phyloP scores from a whole-genome alignment of 2,113 vertebrate species.

The Catharus fuscescens region DNA sequence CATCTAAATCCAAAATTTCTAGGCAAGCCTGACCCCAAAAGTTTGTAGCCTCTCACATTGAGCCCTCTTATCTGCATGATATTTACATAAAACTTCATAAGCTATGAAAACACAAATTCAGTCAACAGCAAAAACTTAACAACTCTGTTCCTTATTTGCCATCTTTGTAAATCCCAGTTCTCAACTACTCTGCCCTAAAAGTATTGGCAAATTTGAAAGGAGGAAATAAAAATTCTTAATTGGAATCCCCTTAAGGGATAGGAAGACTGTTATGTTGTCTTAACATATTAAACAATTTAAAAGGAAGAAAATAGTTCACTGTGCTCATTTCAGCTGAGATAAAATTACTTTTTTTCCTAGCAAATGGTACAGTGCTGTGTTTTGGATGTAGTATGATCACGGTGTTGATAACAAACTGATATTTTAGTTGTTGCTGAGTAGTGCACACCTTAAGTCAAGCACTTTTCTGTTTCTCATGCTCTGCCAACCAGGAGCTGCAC shows the following conservation, averaged over 20 bases:
- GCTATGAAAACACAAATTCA: background rate
- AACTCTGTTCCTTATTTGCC: background rate
- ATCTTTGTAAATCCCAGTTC: background rate
- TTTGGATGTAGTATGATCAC: background rate
- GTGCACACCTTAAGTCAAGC: background rate
- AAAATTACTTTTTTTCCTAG: background rate
- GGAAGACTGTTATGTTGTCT: background rate
- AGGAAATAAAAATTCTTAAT: background rate
- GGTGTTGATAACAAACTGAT: background rate
- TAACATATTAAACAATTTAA: background rate
- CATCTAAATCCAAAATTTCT: background rate
- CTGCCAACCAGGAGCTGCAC: accelerated
- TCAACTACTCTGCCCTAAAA: background rate
- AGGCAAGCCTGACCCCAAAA: background rate
- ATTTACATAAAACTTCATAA: background rate
- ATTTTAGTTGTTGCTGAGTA: background rate
- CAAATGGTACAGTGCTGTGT: background rate
- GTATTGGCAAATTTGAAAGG: background rate
- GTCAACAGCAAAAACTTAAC: background rate
- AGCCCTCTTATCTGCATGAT: background rate
- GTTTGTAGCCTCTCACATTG: background rate
- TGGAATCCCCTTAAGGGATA: background rate
- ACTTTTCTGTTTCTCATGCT: background rate
- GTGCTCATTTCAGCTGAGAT: background rate
- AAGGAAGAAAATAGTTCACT: background rate